A percentile compares a stretch with the other conserved stretches of the same genome.
Conservation (phyloP, 2,113 vertebrate genomes). For the Vimba vimba region DNA sequence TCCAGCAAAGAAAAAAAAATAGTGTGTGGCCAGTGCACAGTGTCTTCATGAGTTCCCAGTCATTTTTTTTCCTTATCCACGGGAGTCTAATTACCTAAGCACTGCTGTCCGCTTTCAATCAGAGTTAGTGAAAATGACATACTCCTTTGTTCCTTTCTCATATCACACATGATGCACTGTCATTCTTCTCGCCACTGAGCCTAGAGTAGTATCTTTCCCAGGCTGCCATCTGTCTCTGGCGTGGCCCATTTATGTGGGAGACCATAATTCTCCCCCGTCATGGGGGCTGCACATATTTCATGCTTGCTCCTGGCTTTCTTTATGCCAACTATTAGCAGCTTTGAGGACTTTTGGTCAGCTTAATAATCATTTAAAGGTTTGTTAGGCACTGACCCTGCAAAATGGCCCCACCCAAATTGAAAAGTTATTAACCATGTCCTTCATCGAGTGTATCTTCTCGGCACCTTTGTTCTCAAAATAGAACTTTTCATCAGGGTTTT, state of each 20-base stretch:
- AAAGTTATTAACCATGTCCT: slow-evolving; percentile 48
- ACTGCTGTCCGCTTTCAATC: slow-evolving; percentile 62
- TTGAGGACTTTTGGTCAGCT: slow-evolving; percentile 56
- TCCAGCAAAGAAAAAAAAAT: slow-evolving; percentile 25
- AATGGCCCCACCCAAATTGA: slow-evolving; percentile 35
- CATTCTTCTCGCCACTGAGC: slow-evolving; percentile 62
- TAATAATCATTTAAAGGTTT: slow-evolving; percentile 68
- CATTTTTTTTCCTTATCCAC: slow-evolving; percentile 61
- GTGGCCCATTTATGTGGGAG: slow-evolving; percentile 60
- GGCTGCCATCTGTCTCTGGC: slow-evolving; percentile 72
- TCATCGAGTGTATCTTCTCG: slow-evolving; percentile 33
- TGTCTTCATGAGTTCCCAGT: slow-evolving; percentile 43
- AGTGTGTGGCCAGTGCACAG: slow-evolving; percentile 32
- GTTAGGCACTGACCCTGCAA: slow-evolving; percentile 60
- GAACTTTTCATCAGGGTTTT: slow-evolving; percentile 45
- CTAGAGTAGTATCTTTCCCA: slow-evolving; percentile 63
- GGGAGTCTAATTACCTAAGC: slow-evolving; percentile 63
- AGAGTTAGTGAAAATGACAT: slow-evolving; percentile 61
- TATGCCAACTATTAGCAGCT: slow-evolving; percentile 68
- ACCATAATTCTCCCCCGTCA: slow-evolving; percentile 74
- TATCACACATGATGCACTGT: slow-evolving; percentile 68
- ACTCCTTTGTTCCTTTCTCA: slow-evolving; percentile 63
- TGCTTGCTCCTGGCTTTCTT: slow-evolving; percentile 69
- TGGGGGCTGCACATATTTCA: slow-evolving; percentile 78
- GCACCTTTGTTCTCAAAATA: slow-evolving; percentile 38